Evolutionary conservation across 1,140 invertebrate genomes (phyloP), one percentile per base, ranked within the genome.

Genomic region (Danaus melanippus): DNA sequence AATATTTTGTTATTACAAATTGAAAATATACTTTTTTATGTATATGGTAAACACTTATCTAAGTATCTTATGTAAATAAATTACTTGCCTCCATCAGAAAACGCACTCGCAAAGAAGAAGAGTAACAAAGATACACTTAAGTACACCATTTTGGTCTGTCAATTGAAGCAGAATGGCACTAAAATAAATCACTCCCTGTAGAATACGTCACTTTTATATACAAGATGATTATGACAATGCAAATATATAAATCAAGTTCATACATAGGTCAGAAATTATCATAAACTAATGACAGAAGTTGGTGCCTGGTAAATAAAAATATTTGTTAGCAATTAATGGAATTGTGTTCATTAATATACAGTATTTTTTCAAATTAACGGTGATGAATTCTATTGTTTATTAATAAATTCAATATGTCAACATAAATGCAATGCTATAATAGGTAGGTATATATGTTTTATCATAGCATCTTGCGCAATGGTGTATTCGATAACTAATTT

Each of bases 191-290:
- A 9, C n/a, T 48, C 17, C 50, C 40, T 15, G 41, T n/a, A n/a
- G 57, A 41, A 39, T 47, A 53, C 41, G 46, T 40, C 50, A 17
- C 39, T 15, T 53, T 58, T 58, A 53, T 53, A 53, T 50, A 58
- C 46, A 32, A 12, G 39, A 53, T 40, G 51, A 58, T 53, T 53
- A 52, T 58, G 42, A 42, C 51, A 58, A 42, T 58, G 57, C 57
- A 58, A 58, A 58, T 58, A 58, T 58, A 49, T 58, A 58, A 58
- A 58, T 50, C 53, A 53, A 58, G 53, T 58, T 49, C 50, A 53
- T 50, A 53, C 57, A 50, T 43, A 53, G 57, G 57, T 58, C 57
- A 58, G 21, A 53, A 44, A 58, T 58, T 53, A 58, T 58, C 57
- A 7, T 4, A 1, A 58, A 12, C 12, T 42, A 53, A 39, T 51